These are phyloP conservation scores for Temnothorax curvispinosus DNA, from an alignment of 1,140 invertebrate genomes.

Conservation along the genomic window DNA sequence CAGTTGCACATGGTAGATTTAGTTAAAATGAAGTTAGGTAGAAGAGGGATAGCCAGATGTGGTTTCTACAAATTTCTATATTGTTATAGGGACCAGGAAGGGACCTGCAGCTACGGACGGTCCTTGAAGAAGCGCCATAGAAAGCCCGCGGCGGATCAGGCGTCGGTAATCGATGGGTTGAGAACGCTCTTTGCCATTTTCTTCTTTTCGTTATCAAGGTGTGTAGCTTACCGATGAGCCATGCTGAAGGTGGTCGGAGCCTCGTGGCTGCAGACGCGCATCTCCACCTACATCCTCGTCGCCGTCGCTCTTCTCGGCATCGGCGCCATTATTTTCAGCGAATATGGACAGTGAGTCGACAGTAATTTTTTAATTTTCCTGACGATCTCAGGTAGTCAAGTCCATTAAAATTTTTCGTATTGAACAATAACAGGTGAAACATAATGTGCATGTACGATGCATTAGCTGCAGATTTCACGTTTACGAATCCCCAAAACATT, in stretches of 20 bases:
- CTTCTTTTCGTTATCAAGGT: slow-evolving; percentile 74
- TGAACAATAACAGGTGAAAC: background rate
- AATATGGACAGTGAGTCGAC: slow-evolving; percentile 87
- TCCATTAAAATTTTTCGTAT: background rate
- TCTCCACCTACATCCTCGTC: slow-evolving; percentile 90
- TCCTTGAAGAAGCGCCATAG: slow-evolving; percentile 62
- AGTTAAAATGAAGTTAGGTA: background rate
- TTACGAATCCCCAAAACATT: background rate
- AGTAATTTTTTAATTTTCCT: background rate
- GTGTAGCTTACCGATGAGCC: slow-evolving; percentile 83
- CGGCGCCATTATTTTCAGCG: slow-evolving; percentile 88
- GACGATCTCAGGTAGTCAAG: background rate
- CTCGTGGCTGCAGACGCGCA: slow-evolving; percentile 91
- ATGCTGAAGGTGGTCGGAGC: slow-evolving; percentile 93
- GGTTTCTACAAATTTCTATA: background rate
- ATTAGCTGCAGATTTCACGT: background rate
- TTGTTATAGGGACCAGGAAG: slow-evolving; percentile 63
- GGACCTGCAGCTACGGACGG: slow-evolving; percentile 46
- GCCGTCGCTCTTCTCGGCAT: slow-evolving; percentile 89
- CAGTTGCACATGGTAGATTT: background rate
- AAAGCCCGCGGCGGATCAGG: slow-evolving; percentile 69
- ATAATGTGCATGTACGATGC: background rate
- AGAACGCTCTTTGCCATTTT: slow-evolving; percentile 78
- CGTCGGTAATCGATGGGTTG: slow-evolving; percentile 85
- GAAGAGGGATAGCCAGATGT: too few relatives aligned